Evolutionary conservation across 2,888 invertebrate genomes (phyloP).

Genomic region (Hypsopygia costalis): DNA sequence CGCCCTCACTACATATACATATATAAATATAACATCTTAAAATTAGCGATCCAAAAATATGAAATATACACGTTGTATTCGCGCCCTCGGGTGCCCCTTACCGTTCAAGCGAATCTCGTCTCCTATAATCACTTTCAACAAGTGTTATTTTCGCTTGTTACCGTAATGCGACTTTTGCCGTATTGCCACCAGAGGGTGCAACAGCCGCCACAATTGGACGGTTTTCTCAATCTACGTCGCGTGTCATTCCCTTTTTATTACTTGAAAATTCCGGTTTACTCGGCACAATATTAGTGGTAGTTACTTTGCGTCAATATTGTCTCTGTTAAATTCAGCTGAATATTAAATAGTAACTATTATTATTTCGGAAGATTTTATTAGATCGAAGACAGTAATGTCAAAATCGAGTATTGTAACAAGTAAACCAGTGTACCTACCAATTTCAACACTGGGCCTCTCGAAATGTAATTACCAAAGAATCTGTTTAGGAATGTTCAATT

Average conservation of each 20-base stretch:
- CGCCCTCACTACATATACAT: conserved; percentile 79
- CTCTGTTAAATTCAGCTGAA: too few species aligned
- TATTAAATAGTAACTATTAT: too few species aligned
- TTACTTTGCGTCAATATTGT: too few species aligned
- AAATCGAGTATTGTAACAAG: conserved; percentile 31
- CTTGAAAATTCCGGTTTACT: conserved; percentile 20
- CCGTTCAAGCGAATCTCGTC: conserved; percentile 48
- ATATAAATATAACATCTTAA: conserved; percentile 81
- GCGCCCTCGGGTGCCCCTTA: conserved; percentile 65
- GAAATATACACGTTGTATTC: conserved; percentile 78
- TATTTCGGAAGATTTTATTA: too few species aligned
- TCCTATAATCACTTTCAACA: conserved; percentile 29
- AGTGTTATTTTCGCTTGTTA: conserved; percentile 42
- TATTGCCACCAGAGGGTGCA: conserved; percentile 65
- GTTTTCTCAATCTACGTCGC: conserved; percentile 73
- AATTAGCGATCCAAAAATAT: conserved; percentile 81
- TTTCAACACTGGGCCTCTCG: conserved; percentile 62
- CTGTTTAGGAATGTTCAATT: conserved; percentile 25
- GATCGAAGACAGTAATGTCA: background rate
- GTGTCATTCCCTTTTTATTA: conserved; percentile 35
- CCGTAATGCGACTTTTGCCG: conserved; percentile 53
- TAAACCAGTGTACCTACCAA: conserved; percentile 35
- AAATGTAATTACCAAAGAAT: conserved; percentile 33
- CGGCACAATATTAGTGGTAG: conserved; percentile 22
- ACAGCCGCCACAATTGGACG: conserved; percentile 77